Base-by-base conservation (phyloP, 2,797 vertebrate species). In the Acomys russatus region DNA sequence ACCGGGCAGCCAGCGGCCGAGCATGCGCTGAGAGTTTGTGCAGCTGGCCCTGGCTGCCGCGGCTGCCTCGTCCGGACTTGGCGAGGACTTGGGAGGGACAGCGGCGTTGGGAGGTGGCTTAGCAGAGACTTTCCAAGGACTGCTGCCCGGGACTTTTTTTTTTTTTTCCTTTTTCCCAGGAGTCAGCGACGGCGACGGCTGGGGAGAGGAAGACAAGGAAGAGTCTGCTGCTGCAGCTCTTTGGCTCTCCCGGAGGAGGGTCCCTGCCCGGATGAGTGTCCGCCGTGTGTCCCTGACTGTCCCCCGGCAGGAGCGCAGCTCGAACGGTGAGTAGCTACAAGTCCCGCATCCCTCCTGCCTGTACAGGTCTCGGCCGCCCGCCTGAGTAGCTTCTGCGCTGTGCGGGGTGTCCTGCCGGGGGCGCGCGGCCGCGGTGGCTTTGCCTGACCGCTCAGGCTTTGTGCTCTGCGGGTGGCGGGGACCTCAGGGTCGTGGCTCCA, bases 11-110 rank as follows among this genome's bases (percentile, higher is more conserved):
- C 68, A 33, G 91, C 28, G 94, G 91, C 51, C 5, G 92, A 98
- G 98, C 98, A 98, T 98, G 98, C 98, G 98, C 98, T 33, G 91
- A 95, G 83, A 38, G 82, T 91, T 23, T n/a, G 96, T 61, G 98
- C 97, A 92, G 98, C 98, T 97, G 98, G 98, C 95, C 44, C 94
- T 90, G 88, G 97, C 96, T 74, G 97, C 89, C 71, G 91, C 93
- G 54, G 86, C 93, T 63, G 97, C 96, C 96, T 96, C 64, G 91
- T 96, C 97, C 94, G 92, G 98, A 97, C 90, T 98, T 88, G 97
- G 97, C 97, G 95, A 97, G 97, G 92, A 86, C 98, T 97, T 83
- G 96, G 97, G 94, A 96, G 96, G 96, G 97, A 97, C 97, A 96
- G 97, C 91, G 59, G 97, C 92, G 95, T 94, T 83, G 89, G 96